Evolutionary conservation across 2,113 vertebrate species (phyloP).

Genomic region (Sclerurus mexicanus): DNA sequence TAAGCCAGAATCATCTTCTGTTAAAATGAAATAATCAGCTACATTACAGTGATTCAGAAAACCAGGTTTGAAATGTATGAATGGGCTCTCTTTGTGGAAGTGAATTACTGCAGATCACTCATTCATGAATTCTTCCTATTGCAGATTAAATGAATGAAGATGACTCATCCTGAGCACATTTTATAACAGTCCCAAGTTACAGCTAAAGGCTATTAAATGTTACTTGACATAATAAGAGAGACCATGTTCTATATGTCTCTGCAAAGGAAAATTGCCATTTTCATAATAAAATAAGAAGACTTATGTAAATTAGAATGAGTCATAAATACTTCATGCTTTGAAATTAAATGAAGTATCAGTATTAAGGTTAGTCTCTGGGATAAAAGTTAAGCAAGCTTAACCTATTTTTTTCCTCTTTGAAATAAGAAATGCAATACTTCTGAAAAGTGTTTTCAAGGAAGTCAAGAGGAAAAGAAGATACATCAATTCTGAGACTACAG

Average conservation of each 20-base stretch:
- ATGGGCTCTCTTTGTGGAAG: constrained; percentile 62
- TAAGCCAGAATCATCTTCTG: constrained; percentile 30
- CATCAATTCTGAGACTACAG: neutral
- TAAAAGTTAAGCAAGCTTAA: constrained; percentile 36
- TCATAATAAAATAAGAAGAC: constrained; percentile 61
- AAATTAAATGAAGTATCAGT: constrained; percentile 58
- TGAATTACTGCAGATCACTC: constrained; percentile 69
- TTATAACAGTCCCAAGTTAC: constrained; percentile 61
- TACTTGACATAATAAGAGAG: constrained; percentile 68
- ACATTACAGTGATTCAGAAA: constrained; percentile 50
- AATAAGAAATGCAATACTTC: neutral
- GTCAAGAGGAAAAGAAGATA: neutral
- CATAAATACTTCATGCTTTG: constrained; percentile 60
- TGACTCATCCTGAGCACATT: constrained; percentile 67
- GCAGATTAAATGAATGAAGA: constrained; percentile 64
- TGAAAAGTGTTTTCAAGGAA: neutral
- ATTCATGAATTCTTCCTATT: constrained; percentile 70
- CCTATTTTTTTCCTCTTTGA: neutral
- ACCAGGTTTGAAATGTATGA: constrained; percentile 63
- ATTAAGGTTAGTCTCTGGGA: constrained; percentile 24
- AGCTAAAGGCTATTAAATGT: constrained; percentile 68
- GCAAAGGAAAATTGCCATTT: constrained; percentile 56
- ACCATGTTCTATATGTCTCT: constrained; percentile 61
- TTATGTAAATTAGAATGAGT: constrained; percentile 67
- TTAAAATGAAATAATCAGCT: constrained; percentile 56